A percentile compares a stretch with the other conserved stretches of the same genome.
These are phyloP conservation scores for Cantharis rustica DNA, from an alignment of 2,888 invertebrate genomes.

Conservation along the genomic window DNA sequence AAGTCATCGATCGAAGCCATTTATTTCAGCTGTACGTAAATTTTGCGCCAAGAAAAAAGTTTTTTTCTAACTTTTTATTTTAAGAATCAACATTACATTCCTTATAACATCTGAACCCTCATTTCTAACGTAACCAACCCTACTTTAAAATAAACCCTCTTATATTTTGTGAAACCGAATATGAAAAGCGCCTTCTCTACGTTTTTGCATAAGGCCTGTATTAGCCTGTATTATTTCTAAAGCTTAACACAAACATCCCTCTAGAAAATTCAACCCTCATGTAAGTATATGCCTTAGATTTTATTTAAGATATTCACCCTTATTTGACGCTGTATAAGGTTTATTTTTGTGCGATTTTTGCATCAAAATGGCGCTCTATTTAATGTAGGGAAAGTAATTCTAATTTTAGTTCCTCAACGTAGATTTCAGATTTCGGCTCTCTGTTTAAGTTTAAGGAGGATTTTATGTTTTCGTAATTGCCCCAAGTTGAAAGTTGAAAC, in stretches of 20 bases:
- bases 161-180: constrained; percentile 34
- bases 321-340: constrained; percentile 46
- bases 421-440: constrained; percentile 51
- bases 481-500: constrained; percentile 28
- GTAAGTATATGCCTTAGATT: constrained; percentile 51
- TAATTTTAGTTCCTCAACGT: constrained; percentile 51
- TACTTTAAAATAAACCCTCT: constrained; percentile 50
- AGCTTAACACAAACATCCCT: constrained; percentile 49
- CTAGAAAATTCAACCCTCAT: constrained; percentile 51
- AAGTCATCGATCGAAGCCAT: constrained; percentile 18
- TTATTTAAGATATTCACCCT: constrained; percentile 51
- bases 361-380: constrained; percentile 53
- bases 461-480: constrained; percentile 40
- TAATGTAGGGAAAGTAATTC: constrained; percentile 56
- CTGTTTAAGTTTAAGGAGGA: constrained; percentile 54
- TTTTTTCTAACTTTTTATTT: constrained; percentile 6
- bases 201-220: constrained; percentile 31
- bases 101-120: constrained; percentile 51
- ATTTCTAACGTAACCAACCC: constrained; percentile 48
- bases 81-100: constrained; percentile 34
- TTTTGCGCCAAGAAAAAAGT: neutral
- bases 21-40: neutral
- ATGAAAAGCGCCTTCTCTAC: constrained; percentile 26
- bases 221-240: constrained; percentile 34
- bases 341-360: constrained; percentile 49